These are phyloP conservation scores for Capreolus pygargus DNA, from an alignment of 2,113 vertebrate species.

Conservation along the genomic window DNA sequence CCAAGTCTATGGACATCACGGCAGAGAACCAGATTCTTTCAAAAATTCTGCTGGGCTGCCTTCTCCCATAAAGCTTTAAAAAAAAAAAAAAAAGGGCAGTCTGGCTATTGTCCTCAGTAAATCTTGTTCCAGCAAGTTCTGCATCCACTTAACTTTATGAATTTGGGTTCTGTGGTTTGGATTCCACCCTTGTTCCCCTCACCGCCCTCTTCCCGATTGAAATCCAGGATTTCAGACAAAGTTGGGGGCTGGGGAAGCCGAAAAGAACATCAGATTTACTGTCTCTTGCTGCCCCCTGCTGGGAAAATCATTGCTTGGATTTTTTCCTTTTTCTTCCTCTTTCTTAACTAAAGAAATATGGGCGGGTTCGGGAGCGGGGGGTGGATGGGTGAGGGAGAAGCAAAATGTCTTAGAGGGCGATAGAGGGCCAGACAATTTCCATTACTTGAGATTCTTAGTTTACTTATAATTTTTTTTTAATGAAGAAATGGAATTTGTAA, in stretches of 20 bases:
- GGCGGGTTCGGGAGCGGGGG: no score
- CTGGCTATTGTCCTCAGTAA: constrained; percentile 26
- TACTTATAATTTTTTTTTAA: background rate
- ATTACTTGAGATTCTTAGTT: background rate
- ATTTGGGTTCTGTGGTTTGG: constrained; percentile 55
- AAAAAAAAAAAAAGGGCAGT: background rate
- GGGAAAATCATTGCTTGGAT: constrained; percentile 19
- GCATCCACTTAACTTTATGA: constrained; percentile 61
- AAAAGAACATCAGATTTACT: background rate
- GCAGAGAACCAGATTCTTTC: background rate
- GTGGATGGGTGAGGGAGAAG: background rate
- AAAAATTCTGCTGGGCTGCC: background rate
- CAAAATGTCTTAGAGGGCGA: background rate
- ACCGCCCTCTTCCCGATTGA: background rate
- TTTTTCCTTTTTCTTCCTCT: background rate
- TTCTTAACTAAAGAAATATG: background rate
- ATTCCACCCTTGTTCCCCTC: background rate
- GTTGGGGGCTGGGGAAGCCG: background rate
- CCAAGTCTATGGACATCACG: background rate
- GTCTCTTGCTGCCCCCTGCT: constrained; percentile 83
- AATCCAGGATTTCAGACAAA: background rate
- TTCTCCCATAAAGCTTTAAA: background rate
- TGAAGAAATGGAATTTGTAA: background rate
- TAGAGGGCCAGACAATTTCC: background rate
- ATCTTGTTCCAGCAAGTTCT: constrained; percentile 50